Percentiles rank a stretch among this genome's conserved stretches.
Evolutionary conservation across 2,113 vertebrate genomes (phyloP).

Genomic region (mouse (Mus musculus)): DNA sequence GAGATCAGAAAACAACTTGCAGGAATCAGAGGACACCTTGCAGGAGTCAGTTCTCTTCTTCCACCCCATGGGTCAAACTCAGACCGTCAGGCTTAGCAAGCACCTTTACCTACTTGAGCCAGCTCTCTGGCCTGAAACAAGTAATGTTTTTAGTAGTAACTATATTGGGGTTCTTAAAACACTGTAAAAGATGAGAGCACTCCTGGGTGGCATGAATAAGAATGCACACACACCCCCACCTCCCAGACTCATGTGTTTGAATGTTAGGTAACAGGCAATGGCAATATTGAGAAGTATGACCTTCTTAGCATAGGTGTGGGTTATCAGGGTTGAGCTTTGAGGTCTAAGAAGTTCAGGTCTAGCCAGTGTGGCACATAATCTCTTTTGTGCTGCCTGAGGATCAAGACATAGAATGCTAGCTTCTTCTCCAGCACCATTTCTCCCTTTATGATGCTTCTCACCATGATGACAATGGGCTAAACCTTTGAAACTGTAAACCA

Average conservation of each 20-base stretch:
- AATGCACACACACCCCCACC: too few relatives aligned
- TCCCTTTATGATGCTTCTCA: neutral
- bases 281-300: neutral
- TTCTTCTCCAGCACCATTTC: neutral
- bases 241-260: too few relatives aligned
- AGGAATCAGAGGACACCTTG: neutral
- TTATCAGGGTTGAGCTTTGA: neutral
- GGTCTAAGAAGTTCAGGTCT: neutral
- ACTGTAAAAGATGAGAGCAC: neutral
- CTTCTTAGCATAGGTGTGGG: neutral
- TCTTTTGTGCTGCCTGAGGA: neutral
- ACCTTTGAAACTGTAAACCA: neutral
- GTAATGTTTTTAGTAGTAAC: neutral
- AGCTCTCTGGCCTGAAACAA: neutral
- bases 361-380: neutral
- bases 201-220: neutral
- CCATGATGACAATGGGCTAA: neutral
- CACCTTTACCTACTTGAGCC: neutral
- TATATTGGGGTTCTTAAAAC: neutral
- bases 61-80: neutral
- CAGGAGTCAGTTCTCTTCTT: neutral
- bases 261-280: neutral
- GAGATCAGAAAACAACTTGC: neutral
- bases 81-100: neutral
- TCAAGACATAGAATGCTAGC: neutral